phyloP scores from a whole-genome alignment of 1,140 invertebrate genomes.

The Apis cerana region DNA sequence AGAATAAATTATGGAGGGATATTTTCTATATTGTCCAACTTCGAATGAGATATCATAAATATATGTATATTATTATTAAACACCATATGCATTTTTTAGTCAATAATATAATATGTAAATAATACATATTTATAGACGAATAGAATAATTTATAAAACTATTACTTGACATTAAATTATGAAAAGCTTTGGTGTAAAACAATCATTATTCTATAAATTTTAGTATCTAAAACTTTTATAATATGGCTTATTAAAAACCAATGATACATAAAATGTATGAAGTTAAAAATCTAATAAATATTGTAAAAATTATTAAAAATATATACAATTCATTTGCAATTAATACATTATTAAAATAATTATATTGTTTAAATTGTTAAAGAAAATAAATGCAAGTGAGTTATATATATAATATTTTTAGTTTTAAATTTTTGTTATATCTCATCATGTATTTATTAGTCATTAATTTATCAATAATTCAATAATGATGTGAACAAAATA shows the following conservation, averaged over 20 bases:
- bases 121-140: neutral
- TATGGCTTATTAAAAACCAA: neutral
- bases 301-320: neutral
- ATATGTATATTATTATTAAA: neutral
- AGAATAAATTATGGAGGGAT: neutral
- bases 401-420: neutral
- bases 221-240: conserved; percentile 18
- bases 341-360: neutral
- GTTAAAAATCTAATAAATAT: neutral
- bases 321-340: neutral
- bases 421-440: neutral
- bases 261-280: neutral
- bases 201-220: conserved; percentile 10
- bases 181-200: neutral
- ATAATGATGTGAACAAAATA: neutral
- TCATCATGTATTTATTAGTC: neutral
- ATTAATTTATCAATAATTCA: neutral
- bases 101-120: conserved; percentile 20
- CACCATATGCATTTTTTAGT: neutral
- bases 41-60: neutral
- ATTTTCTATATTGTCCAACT: conserved; percentile 15
- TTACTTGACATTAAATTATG: neutral
- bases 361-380: neutral
- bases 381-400: neutral
- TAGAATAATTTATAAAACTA: conserved; percentile 7